These are phyloP conservation scores for Teleogryllus occipitalis DNA, from an alignment of 1,140 invertebrate species.

Conservation along the genomic window DNA sequence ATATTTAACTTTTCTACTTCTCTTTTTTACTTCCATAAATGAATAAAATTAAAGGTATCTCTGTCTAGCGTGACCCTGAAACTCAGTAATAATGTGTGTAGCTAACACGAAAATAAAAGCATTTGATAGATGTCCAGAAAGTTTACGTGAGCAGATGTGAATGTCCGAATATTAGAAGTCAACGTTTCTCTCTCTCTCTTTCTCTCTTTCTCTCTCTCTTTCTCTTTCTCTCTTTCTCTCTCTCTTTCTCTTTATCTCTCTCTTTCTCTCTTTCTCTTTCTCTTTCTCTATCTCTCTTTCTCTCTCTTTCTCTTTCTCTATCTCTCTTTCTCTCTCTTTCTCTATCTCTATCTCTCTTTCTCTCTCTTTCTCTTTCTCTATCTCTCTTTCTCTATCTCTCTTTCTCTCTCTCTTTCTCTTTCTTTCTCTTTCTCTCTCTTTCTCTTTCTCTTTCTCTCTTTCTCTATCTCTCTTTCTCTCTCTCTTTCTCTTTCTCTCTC, in stretches of 20 bases:
- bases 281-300: neutral
- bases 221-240: neutral
- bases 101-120: too few species aligned
- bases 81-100: too few species aligned
- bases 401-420: neutral
- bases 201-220: neutral
- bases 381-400: neutral
- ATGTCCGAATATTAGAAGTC: neutral
- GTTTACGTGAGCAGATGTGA: too few species aligned
- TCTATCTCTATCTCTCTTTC: neutral
- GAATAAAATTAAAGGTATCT: too few species aligned
- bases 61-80: too few species aligned
- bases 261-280: neutral
- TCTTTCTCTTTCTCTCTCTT: neutral
- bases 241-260: neutral
- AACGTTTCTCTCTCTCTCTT: neutral
- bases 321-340: neutral
- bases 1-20: too few species aligned
- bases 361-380: neutral
- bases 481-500: neutral
- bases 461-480: neutral
- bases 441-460: neutral
- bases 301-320: neutral
- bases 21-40: too few species aligned
- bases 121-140: too few species aligned